These are phyloP conservation scores for Alca torda DNA, from an alignment of 2,797 vertebrate species.

Conservation along the genomic window DNA sequence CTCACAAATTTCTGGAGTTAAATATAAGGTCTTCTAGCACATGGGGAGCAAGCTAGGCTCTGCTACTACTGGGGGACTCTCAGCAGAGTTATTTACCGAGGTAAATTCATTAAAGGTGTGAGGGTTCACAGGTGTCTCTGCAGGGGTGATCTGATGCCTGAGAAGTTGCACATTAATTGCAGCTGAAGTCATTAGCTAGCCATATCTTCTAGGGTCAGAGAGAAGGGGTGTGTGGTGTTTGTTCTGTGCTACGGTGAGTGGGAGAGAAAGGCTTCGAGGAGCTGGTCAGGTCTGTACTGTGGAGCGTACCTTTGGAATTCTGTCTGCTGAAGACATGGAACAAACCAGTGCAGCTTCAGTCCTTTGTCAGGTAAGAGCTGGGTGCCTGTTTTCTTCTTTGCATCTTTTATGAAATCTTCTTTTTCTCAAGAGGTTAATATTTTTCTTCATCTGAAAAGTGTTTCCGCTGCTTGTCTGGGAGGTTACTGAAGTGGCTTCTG, in stretches of 20 bases:
- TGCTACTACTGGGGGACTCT: not conserved
- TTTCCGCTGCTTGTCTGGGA: not conserved
- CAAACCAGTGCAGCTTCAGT: not conserved
- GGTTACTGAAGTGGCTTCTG: not conserved
- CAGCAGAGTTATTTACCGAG: not conserved
- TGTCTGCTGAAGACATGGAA: fast-evolving
- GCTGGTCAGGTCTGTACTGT: fast-evolving
- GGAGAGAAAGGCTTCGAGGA: not conserved
- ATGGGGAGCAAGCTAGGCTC: fast-evolving
- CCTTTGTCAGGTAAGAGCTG: not conserved
- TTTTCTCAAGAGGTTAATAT: not conserved
- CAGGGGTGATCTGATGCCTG: not conserved
- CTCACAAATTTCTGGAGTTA: not conserved
- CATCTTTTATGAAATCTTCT: not conserved
- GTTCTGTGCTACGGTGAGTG: fast-evolving
- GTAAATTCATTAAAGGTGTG: not conserved
- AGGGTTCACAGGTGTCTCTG: not conserved
- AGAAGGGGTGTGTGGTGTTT: not conserved
- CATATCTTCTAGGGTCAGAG: fast-evolving
- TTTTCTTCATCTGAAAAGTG: not conserved
- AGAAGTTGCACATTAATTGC: not conserved
- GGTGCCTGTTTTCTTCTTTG: not conserved
- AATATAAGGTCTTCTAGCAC: not conserved
- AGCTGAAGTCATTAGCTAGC: not conserved
- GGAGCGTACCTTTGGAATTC: fast-evolving